These are phyloP conservation scores for Hycleus cichorii DNA, from an alignment of 1,140 invertebrate genomes.

Conservation along the genomic window DNA sequence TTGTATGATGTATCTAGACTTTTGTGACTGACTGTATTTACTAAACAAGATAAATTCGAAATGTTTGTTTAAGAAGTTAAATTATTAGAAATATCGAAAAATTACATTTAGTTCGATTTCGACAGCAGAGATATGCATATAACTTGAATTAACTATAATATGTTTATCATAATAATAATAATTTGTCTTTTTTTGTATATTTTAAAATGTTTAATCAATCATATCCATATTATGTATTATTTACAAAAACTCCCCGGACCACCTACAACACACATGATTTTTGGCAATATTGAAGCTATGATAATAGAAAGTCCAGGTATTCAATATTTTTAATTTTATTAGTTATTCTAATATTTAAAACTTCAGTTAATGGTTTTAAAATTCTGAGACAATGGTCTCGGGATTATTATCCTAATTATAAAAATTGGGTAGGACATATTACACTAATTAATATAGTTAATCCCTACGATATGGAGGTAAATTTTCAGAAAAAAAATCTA, in stretches of 20 bases:
- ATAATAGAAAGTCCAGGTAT: not conserved
- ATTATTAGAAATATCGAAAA: no score
- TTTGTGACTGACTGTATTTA: no score
- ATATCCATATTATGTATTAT: no score
- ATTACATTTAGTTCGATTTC: no score
- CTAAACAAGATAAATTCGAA: no score
- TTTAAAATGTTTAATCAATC: no score
- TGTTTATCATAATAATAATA: no score
- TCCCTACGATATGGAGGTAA: conserved; percentile 5
- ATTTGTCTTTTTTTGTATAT: no score
- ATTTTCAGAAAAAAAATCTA: not conserved
- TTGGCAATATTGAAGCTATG: not conserved
- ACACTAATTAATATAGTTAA: not conserved
- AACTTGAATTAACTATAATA: no score
- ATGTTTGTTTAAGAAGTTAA: no score
- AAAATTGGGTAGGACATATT: not conserved
- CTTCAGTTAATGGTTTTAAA: not conserved
- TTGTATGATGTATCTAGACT: no score
- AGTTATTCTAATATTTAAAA: not conserved
- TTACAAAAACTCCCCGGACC: not conserved
- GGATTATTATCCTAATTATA: conserved; percentile 5
- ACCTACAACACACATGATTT: not conserved
- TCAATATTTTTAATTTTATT: not conserved
- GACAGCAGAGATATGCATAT: no score
- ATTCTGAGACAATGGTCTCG: not conserved